Base-by-base conservation (phyloP, 2,888 invertebrate genomes). In the Mesopsocus fuscifrons region DNA sequence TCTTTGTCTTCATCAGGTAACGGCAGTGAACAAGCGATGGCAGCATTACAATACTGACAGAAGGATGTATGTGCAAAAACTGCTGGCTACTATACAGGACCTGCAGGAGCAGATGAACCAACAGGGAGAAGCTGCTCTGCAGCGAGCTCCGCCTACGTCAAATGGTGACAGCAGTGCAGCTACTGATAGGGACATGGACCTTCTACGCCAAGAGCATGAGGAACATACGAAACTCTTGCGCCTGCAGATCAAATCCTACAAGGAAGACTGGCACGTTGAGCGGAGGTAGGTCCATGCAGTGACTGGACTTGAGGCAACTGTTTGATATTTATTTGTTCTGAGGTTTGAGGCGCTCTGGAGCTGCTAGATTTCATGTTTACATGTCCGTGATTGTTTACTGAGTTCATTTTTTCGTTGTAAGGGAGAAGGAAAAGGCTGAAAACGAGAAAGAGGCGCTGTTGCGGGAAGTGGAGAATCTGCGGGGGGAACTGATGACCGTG, bases 251-350 rank as follows among this genome's bases (percentile, higher is more conserved):
- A 52, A 54, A 41, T 52, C 55, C 0, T 52, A 56, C 45, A 48
- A 51, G 16, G 56, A 57, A 41, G 57, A 57, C 47, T 57, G 57
- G 57, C 56, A 56, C 41, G 56, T 54, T 2, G 56, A 57, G 44
- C 46, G 54, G 33, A 50, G 50, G 26, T 26, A 26, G 26, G 26
- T 26, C 26, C 26, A 26, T 11, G 26, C 8, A 9, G 26, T 26
- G 8, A 11, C 8, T 26, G 11, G 11, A 11, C 6, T 26, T 9
- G 11, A 26, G 11, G 26, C 6, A 26, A 26, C 26, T 9, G 6
- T 26, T 26, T 26, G 26, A 9, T 26, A 26, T 26, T 11, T n/a
- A n/a, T n/a, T n/a, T n/a, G n/a, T n/a, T n/a, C n/a, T n/a, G n/a
- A n/a, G n/a, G n/a, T n/a, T n/a, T n/a, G n/a, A n/a, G n/a, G n/a